Evolutionary conservation across 2,113 vertebrate species (phyloP), one percentile per base, ranked within the genome.

Genomic region (Romanogobio albipinnatus): DNA sequence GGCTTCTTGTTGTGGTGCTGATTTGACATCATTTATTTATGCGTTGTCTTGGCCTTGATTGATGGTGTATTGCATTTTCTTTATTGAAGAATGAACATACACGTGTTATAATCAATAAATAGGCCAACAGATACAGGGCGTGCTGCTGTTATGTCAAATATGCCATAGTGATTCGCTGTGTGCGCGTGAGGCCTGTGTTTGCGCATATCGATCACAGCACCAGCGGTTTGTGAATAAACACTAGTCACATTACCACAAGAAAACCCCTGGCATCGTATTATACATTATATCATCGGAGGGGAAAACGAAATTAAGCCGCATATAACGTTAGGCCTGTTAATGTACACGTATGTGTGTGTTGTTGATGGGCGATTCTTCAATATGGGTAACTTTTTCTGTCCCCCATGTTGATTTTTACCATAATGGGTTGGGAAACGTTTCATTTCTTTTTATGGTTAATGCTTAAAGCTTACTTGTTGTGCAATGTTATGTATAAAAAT

Each of bases 161-260:
- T 64, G 39, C 4, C 56, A 5, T n/a, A 22, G 74, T 39, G 49
- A 59, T 59, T 59, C 19, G 10, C 76, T 59, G 29, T 59, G 33
- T 2, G 33, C 53, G 56, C 13, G 76, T 33, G 45, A 64, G 78
- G 61, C 61, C 62, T 81, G 79, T 79, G 56, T 68, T 81, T 81
- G 79, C 79, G 79, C 79, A 81, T 53, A 77, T 64, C 36, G 77
- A 64, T 62, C 59, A 45, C 6, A 61, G 39, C 78, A 13, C 77
- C 43, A 81, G 78, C 9, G 53, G 76, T 26, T 29, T 45, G 19
- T 5, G 4, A 26, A 74, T 24, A 71, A 71, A 71, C 53, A 59
- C n/a, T 56, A 56, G n/a, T 4, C 36, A 45, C 77, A 62, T 64
- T 14, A 59, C 33, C 29, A 62, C 5, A n/a, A 11, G 10, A 81